Percentiles rank a stretch among this genome's conserved stretches.
phyloP scores from a whole-genome alignment of 2,888 invertebrate genomes.

The Himalopsyche tibetana region DNA sequence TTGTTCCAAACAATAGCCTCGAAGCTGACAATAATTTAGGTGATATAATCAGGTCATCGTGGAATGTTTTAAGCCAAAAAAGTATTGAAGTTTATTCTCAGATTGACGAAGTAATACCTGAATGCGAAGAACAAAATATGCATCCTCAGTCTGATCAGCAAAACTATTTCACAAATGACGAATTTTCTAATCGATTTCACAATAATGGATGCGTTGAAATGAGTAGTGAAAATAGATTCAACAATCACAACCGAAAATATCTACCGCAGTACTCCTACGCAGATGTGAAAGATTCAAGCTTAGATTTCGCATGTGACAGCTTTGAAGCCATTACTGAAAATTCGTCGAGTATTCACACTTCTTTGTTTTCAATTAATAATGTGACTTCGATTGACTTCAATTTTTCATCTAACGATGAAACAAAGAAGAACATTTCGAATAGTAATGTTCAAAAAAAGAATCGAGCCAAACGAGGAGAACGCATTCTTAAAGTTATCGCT shows the following conservation, averaged over 20 bases:
- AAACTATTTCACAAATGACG: background rate
- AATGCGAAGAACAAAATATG: background rate
- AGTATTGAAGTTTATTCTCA: background rate
- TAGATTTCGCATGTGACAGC: background rate
- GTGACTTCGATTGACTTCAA: background rate
- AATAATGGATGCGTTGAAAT: background rate
- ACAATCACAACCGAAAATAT: background rate
- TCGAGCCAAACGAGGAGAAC: background rate
- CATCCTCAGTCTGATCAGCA: background rate
- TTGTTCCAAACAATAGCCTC: background rate
- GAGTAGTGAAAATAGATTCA: background rate
- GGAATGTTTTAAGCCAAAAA: conserved; percentile 12
- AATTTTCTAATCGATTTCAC: background rate
- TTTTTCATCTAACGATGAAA: background rate
- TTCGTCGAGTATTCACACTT: background rate
- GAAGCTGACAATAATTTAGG: background rate
- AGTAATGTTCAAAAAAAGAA: background rate
- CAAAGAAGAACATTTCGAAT: background rate
- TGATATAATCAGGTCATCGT: conserved; percentile 16
- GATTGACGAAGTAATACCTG: background rate
- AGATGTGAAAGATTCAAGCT: background rate
- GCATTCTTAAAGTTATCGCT: background rate
- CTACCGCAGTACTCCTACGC: background rate
- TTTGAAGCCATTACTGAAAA: background rate
- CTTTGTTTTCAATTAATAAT: background rate